Percentiles rank a stretch among this genome's conserved stretches.
Conservation (phyloP, 2,113 vertebrate genomes). For the Gymnobelideus leadbeateri region DNA sequence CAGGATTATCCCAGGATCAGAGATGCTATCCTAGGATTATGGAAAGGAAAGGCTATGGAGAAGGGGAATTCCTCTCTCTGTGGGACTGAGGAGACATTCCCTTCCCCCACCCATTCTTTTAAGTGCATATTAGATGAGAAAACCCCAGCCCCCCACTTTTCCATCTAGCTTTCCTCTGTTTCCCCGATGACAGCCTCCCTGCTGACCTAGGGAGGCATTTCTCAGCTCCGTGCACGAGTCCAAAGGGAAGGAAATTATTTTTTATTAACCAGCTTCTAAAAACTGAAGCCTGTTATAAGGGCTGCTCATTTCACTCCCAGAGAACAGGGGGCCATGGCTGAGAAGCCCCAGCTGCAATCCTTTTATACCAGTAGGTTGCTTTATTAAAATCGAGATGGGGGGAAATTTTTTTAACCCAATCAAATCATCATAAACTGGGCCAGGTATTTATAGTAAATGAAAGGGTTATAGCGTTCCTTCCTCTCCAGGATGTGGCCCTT, state of each 20-base stretch:
- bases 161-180: conserved; percentile 70
- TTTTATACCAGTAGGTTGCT: conserved; percentile 77
- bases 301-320: conserved; percentile 70
- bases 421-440: conserved; percentile 84
- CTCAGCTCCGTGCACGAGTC: conserved; percentile 83
- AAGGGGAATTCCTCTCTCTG: background rate
- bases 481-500: conserved; percentile 74
- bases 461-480: conserved; percentile 81
- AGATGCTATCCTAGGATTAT: conserved; percentile 21
- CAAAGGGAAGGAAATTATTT: conserved; percentile 84
- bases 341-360: conserved; percentile 80
- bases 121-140: background rate
- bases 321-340: conserved; percentile 74
- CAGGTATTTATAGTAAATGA: conserved; percentile 85
- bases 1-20: background rate
- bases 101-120: background rate
- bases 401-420: conserved; percentile 84
- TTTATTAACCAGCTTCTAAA: conserved; percentile 86
- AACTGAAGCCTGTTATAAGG: conserved; percentile 80
- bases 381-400: conserved; percentile 84
- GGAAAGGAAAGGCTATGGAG: background rate
- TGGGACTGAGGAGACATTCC: conserved; percentile 64
- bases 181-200: conserved; percentile 78
- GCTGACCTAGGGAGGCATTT: conserved; percentile 77
- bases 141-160: conserved; percentile 41